Conservation (phyloP, 2,797 vertebrate genomes). For the Euthynnus affinis region DNA sequence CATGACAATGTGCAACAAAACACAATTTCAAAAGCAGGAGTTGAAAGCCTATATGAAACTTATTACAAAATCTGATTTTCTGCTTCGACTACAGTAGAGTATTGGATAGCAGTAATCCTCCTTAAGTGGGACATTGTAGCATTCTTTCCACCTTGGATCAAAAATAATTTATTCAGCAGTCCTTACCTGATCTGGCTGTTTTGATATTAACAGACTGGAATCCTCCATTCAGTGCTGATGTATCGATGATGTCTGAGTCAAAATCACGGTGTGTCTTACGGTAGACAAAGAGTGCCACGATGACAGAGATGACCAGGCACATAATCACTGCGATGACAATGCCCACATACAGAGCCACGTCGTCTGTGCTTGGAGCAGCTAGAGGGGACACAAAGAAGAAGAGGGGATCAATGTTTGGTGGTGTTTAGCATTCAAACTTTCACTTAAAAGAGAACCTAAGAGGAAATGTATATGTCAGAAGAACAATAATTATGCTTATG, state of each 20-base stretch:
- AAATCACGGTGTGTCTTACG: constrained; percentile 96
- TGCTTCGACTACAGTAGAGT: no score
- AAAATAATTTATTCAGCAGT: neutral
- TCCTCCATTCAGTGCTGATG: constrained; percentile 93
- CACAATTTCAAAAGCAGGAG: neutral
- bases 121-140: neutral
- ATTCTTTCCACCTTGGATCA: neutral
- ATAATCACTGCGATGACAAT: constrained; percentile 94
- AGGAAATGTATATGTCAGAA: neutral
- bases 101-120: neutral
- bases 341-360: constrained; percentile 93
- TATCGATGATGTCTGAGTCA: constrained; percentile 96
- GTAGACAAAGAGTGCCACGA: constrained; percentile 93
- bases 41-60: neutral
- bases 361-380: constrained; percentile 94
- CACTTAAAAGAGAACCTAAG: neutral
- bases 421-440: neutral
- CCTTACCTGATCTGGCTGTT: constrained; percentile 93
- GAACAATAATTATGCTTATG: neutral
- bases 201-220: constrained; percentile 97
- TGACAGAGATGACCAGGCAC: constrained; percentile 93
- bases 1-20: neutral
- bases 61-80: neutral
- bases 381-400: constrained; percentile 29
- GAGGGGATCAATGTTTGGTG: constrained; percentile 2